Evolutionary conservation across 2,797 vertebrate genomes (phyloP), one percentile per base, ranked within the genome.

Genomic region (Clarias fuscus): DNA sequence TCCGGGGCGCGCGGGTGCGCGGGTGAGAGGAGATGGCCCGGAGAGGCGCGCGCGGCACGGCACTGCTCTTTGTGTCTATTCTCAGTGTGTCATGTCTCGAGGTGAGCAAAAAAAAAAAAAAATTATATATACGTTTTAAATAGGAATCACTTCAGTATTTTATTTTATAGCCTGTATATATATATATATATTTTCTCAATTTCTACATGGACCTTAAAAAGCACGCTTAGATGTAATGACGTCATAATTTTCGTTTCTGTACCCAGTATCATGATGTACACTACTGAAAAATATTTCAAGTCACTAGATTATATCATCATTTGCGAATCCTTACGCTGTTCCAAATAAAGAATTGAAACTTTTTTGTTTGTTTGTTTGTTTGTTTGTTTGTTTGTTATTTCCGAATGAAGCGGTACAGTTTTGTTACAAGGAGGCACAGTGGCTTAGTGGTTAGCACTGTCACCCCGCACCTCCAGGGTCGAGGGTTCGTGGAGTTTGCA

Each of bases 71-170:
- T 56, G 86, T 90, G 48, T 87, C 94, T 14, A 33, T 94, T 76
- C 93, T 92, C 85, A 62, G 89, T 75, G 83, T 92, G 84, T 82
- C 89, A 7, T 64, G 89, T 75, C 86, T 88, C 87, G 88, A 89
- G 92, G 95, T 95, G 93, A 95, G 95, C 93, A 75, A 24, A 37
- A 82, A 4, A n/a, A 65, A n/a, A 64, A 27, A n/a, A 33, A 70
- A n/a, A n/a, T n/a, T 27, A 30, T 27, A 14, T 2, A 2, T 68
- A 33, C 20, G 33, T 43, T 22, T 24, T 24, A 33, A 72, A 71
- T 13, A 53, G 48, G 8, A 22, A 24, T 40, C 20, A 40, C 40
- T 17, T 40, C 18, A 4, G 37, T 3, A 15, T 56, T 27, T 64
- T 3, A 64, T n/a, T 64, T n/a, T 3, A 24, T 64, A 10, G 62